Percentiles rank a stretch among this genome's conserved stretches.
Evolutionary conservation across 2,888 invertebrate genomes (phyloP).

Genomic region (Micoletzkya japonica): DNA sequence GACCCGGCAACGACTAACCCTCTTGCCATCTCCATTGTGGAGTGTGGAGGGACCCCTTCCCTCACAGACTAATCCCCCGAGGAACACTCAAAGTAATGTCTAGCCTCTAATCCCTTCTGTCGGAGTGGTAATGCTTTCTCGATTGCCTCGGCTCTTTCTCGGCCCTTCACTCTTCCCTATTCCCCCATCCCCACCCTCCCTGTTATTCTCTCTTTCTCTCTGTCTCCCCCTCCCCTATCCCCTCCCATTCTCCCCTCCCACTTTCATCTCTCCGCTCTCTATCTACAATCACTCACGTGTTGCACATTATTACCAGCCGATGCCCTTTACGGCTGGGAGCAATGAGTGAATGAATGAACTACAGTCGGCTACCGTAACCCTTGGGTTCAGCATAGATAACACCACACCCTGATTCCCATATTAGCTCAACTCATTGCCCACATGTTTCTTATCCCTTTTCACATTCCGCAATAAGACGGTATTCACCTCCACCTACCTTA

Average conservation of each 20-base stretch:
- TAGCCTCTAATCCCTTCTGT: too few relatives aligned
- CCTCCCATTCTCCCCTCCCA: constrained; percentile 9
- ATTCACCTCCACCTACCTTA: too few relatives aligned
- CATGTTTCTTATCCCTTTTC: not conserved
- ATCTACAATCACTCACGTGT: constrained; percentile 7
- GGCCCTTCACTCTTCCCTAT: constrained; percentile 3
- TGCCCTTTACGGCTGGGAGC: not conserved
- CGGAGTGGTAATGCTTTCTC: constrained; percentile 25
- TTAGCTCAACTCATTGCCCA: not conserved
- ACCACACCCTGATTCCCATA: not conserved
- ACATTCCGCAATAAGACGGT: too few relatives aligned
- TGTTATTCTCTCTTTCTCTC: constrained; percentile 17
- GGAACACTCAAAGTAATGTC: too few relatives aligned
- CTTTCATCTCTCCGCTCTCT: constrained; percentile 19
- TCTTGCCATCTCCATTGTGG: too few relatives aligned
- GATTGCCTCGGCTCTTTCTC: constrained; percentile 6
- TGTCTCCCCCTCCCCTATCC: constrained; percentile 23
- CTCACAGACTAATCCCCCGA: too few relatives aligned
- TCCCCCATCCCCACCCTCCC: constrained; percentile 4
- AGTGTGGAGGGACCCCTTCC: too few relatives aligned
- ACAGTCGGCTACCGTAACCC: constrained; percentile 14
- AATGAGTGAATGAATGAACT: too few relatives aligned
- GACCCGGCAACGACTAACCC: too few relatives aligned
- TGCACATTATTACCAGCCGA: not conserved
- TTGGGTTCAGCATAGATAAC: not conserved